Percentiles rank a stretch among this genome's conserved stretches.
These are phyloP conservation scores for Salvelinus alpinus DNA, from an alignment of 2,113 vertebrate genomes.

Conservation along the genomic window DNA sequence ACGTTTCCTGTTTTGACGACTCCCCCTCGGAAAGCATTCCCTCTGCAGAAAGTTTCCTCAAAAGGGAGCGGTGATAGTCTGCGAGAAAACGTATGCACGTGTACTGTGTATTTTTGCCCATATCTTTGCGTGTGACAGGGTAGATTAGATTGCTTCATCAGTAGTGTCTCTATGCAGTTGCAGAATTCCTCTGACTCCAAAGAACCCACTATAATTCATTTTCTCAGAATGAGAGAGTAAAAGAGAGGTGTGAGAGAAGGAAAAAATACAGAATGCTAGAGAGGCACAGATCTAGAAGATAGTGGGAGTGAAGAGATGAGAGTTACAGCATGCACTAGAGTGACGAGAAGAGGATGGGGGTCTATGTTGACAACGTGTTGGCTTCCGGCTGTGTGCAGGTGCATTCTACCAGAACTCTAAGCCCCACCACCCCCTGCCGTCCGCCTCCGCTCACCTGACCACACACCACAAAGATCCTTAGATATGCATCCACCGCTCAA, in stretches of 20 bases:
- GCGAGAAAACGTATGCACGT: background rate
- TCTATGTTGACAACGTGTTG: background rate
- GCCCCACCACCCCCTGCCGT: background rate
- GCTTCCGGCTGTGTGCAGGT: background rate
- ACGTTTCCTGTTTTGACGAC: constrained; percentile 73
- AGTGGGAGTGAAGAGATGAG: background rate
- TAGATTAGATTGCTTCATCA: background rate
- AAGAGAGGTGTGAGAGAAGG: background rate
- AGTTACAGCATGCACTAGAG: background rate
- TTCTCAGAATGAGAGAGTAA: background rate
- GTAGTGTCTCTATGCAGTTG: background rate
- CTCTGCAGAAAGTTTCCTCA: constrained; percentile 52
- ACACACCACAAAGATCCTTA: background rate
- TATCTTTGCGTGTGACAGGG: background rate
- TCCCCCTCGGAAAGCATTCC: constrained; percentile 45
- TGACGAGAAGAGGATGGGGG: background rate
- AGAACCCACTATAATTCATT: background rate
- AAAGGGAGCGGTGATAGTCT: background rate
- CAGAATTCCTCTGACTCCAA: background rate
- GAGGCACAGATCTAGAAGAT: background rate
- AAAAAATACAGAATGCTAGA: background rate
- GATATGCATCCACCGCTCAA: background rate
- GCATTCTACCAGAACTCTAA: background rate
- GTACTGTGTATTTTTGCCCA: background rate
- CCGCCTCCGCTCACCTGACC: background rate